Evolutionary conservation across 2,888 invertebrate genomes (phyloP).

Genomic region (Rhagophthalmus giganteus): DNA sequence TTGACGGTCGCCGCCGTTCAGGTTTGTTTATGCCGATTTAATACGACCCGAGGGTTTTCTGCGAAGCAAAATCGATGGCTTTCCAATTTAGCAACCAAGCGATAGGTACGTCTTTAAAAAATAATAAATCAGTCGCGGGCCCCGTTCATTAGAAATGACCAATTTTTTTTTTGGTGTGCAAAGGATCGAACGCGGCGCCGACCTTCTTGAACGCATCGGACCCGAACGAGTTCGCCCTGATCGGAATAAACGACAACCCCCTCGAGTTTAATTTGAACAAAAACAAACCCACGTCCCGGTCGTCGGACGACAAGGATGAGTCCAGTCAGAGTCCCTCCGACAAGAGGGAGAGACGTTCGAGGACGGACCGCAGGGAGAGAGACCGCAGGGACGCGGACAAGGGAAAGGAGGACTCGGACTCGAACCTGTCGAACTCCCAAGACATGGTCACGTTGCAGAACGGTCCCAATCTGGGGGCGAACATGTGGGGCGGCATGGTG

Average conservation of each 20-base stretch:
- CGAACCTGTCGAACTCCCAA: constrained; percentile 51
- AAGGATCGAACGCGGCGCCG: constrained; percentile 20
- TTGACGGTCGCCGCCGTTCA: too few species aligned
- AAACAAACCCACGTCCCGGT: constrained; percentile 60
- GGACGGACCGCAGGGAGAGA: constrained; percentile 39
- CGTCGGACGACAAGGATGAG: constrained; percentile 54
- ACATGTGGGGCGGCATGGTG: constrained; percentile 53
- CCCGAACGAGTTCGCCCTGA: constrained; percentile 34
- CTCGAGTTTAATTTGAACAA: constrained; percentile 66
- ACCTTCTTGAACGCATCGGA: constrained; percentile 29
- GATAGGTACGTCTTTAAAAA: constrained; percentile 31
- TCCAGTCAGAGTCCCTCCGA: constrained; percentile 51
- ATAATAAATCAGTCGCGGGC: too few species aligned
- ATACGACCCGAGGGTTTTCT: too few species aligned
- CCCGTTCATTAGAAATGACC: too few species aligned
- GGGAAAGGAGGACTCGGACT: constrained; percentile 54
- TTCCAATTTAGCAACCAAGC: constrained; percentile 35
- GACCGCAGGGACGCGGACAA: constrained; percentile 55
- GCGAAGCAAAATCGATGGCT: constrained; percentile 34
- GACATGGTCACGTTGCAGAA: constrained; percentile 45
- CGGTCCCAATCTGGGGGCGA: constrained; percentile 44
- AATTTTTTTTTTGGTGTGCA: too few species aligned
- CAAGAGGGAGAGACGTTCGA: constrained; percentile 38
- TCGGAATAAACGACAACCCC: constrained; percentile 62
- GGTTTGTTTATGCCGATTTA: too few species aligned